Percentiles rank a stretch among this genome's conserved stretches.
These are phyloP conservation scores for Limosa lapponica DNA, from an alignment of 2,797 vertebrate species.

Conservation along the genomic window DNA sequence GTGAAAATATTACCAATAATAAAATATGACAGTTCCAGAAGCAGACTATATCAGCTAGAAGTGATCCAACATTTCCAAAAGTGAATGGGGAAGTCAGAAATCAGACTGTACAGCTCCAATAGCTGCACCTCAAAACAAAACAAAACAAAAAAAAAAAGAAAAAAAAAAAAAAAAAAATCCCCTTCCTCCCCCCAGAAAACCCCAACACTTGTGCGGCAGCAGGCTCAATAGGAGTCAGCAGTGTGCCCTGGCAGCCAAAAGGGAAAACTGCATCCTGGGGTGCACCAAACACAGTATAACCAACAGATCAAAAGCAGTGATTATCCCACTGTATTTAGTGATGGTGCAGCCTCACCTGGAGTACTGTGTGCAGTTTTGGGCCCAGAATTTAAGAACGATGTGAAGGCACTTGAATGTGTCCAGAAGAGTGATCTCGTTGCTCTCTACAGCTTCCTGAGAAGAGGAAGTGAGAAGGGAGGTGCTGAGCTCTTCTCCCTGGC, in stretches of 20 bases:
- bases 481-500: neutral
- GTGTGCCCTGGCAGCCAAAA: neutral
- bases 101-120: neutral
- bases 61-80: neutral
- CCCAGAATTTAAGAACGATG: neutral
- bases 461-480: neutral
- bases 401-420: neutral
- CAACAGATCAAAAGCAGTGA: accelerated
- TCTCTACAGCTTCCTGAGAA: neutral
- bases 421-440: neutral
- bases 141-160: neutral
- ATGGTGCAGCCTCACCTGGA: neutral
- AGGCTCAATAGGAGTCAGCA: neutral
- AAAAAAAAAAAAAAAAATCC: neutral
- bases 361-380: neutral
- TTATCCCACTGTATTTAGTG: neutral
- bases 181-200: accelerated
- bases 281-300: neutral
- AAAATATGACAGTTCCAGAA: neutral
- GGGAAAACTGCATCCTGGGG: neutral
- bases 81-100: neutral
- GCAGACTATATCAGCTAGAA: neutral
- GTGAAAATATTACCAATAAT: neutral
- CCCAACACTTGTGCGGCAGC: neutral
- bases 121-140: neutral